phyloP scores from a whole-genome alignment of 2,888 invertebrate species.

The Bhutanitis thaidina region DNA sequence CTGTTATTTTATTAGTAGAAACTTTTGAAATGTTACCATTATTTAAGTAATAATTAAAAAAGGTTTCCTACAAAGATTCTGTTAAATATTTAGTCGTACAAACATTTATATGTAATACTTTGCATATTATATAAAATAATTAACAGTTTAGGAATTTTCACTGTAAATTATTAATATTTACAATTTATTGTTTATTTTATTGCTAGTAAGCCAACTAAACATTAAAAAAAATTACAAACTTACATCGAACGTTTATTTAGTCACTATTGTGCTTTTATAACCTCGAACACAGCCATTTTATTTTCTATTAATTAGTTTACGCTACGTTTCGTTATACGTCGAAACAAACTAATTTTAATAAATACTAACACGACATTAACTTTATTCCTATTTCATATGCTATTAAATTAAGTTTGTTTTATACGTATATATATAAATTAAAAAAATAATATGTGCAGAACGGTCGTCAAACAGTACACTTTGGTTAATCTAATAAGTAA shows the following conservation, averaged over 20 bases:
- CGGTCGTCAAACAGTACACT: neutral
- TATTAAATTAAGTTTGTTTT: neutral
- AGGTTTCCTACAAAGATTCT: too few species aligned
- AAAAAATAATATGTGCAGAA: neutral
- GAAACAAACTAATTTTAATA: conserved; percentile 1
- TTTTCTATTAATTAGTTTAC: conserved; percentile 48
- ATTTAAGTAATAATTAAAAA: too few species aligned
- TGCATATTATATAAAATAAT: too few species aligned
- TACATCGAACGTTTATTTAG: conserved; percentile 38
- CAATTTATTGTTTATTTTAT: conserved; percentile 40
- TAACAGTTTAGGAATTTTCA: too few species aligned
- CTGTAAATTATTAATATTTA: neutral
- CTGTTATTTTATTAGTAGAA: too few species aligned
- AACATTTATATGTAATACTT: too few species aligned
- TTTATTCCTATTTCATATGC: neutral
- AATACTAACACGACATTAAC: neutral
- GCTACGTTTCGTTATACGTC: conserved; percentile 20
- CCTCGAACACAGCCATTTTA: conserved; percentile 76
- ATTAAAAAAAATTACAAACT: conserved; percentile 47
- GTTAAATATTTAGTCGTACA: too few species aligned
- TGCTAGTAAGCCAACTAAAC: conserved; percentile 36
- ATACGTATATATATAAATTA: neutral
- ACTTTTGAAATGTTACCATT: too few species aligned
- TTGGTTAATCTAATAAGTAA: neutral
- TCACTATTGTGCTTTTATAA: conserved; percentile 61